A percentile compares a stretch with the other conserved stretches of the same genome.
phyloP scores from a whole-genome alignment of 92 coral and sea anemone species.

The Parazoanthus swiftii region DNA sequence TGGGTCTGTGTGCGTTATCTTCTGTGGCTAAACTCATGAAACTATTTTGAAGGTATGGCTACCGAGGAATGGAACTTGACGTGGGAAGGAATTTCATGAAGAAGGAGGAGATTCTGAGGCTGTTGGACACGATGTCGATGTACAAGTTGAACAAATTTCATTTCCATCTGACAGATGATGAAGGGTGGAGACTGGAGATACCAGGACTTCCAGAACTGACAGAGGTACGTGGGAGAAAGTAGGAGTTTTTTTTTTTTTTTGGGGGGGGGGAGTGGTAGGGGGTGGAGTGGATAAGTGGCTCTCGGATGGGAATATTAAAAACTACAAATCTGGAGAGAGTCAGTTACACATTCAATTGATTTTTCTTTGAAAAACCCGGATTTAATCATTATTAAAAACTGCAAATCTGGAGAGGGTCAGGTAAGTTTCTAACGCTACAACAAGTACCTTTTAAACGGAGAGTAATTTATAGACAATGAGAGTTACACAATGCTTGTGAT shows the following conservation, averaged over 20 bases:
- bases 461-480: no score
- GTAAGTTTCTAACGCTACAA: no score
- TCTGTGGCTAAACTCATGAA: background rate
- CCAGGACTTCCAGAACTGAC: slow-evolving; percentile 87
- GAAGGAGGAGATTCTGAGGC: slow-evolving; percentile 73
- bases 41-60: slow-evolving; percentile 54
- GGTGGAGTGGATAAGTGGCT: background rate
- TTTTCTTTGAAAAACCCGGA: no score
- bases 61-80: slow-evolving; percentile 95
- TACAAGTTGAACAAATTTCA: slow-evolving; percentile 95
- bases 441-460: no score
- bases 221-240: slow-evolving; percentile 29
- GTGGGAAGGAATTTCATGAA: slow-evolving; percentile 85
- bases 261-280: no score
- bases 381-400: no score
- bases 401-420: no score
- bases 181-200: slow-evolving; percentile 95
- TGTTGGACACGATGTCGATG: slow-evolving; percentile 87
- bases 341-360: no score
- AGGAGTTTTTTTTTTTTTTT: no score
- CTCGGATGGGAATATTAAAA: no score
- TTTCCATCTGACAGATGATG: slow-evolving; percentile 86
- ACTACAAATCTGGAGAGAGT: no score
- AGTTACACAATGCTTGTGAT: no score
- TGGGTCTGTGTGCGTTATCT: background rate